Conservation (phyloP, 2,888 invertebrate species). For the Drosophila diplacantha region DNA sequence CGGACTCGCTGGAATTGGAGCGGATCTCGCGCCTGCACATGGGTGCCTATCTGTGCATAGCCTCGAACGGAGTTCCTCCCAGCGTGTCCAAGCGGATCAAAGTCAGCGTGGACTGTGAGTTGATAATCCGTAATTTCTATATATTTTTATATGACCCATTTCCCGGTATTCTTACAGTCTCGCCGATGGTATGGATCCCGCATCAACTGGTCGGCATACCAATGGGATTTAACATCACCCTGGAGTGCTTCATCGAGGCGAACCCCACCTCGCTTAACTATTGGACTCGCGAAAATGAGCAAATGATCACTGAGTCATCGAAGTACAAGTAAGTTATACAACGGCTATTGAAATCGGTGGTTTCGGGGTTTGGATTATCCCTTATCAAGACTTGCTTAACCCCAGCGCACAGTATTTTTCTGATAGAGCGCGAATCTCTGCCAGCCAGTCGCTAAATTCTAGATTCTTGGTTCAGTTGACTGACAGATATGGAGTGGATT, state of each 20-base stretch:
- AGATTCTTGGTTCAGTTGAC: conserved; percentile 9
- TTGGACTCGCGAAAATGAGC: conserved; percentile 91
- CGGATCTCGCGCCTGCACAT: conserved; percentile 92
- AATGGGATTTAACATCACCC: conserved; percentile 87
- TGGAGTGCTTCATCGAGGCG: conserved; percentile 94
- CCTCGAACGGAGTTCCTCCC: conserved; percentile 91
- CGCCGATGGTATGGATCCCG: conserved; percentile 94
- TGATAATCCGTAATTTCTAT: conserved; percentile 62
- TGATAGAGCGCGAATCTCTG: neutral
- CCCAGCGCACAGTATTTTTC: neutral
- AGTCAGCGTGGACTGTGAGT: conserved; percentile 95
- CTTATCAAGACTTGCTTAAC: conserved; percentile 1
- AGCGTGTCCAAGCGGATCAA: conserved; percentile 94
- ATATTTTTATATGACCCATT: neutral
- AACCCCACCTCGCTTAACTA: conserved; percentile 94
- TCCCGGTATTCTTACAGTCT: conserved; percentile 81
- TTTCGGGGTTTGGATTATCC: neutral
- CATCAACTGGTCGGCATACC: conserved; percentile 93
- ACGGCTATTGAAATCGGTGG: neutral
- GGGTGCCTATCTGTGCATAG: conserved; percentile 94
- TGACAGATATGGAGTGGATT: conserved; percentile 19
- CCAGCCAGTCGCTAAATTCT: neutral
- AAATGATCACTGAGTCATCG: conserved; percentile 91
- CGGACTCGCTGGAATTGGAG: conserved; percentile 89
- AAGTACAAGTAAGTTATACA: conserved; percentile 83